These are phyloP conservation scores for Melanocharis versteri DNA, from an alignment of 2,113 vertebrate genomes.

Conservation along the genomic window DNA sequence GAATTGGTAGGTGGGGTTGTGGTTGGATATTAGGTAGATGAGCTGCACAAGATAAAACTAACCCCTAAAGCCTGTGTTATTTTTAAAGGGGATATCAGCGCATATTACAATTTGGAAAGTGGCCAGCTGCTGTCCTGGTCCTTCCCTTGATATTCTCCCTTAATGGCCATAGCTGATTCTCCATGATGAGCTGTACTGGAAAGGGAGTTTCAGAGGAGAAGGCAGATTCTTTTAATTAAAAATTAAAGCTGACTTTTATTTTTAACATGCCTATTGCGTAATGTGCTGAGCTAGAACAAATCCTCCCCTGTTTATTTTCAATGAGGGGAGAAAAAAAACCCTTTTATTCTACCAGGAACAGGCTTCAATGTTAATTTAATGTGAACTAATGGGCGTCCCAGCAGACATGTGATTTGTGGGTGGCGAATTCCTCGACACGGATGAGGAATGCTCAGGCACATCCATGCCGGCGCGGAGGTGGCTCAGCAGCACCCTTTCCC, in stretches of 20 bases:
- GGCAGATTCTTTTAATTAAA: constrained; percentile 41
- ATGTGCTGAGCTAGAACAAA: constrained; percentile 16
- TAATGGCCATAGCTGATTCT: background rate
- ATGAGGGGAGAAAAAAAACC: background rate
- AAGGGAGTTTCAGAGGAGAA: background rate
- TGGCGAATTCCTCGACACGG: constrained; percentile 53
- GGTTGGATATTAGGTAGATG: background rate
- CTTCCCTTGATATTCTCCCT: background rate
- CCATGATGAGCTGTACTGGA: background rate
- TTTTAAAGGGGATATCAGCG: background rate
- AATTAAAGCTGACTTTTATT: constrained; percentile 50
- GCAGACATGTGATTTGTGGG: constrained; percentile 69
- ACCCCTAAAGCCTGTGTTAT: background rate
- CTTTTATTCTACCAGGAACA: constrained; percentile 26
- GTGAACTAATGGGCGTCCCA: constrained; percentile 40
- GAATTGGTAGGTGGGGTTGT: background rate
- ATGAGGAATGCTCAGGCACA: constrained; percentile 42
- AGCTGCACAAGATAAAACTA: background rate
- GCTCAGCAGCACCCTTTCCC: background rate
- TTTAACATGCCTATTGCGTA: constrained; percentile 15
- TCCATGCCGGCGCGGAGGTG: background rate
- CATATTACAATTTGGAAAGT: background rate
- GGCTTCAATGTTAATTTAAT: constrained; percentile 45
- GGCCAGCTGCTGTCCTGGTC: background rate
- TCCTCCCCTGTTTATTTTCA: constrained; percentile 33